phyloP scores from a whole-genome alignment of 1,140 invertebrate genomes.

The Hylyphantes graminicola region DNA sequence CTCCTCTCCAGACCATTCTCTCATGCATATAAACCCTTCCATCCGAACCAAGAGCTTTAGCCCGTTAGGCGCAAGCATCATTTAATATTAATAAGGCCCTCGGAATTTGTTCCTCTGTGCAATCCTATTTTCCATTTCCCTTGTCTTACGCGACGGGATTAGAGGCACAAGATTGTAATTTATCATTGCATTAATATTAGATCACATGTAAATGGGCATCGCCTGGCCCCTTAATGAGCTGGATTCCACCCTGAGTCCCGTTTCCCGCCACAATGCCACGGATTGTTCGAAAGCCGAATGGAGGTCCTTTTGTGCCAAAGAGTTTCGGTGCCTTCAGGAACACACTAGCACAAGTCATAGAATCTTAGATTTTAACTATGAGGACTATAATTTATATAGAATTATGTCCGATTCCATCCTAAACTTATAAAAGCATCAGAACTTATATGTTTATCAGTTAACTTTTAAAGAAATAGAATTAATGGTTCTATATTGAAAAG shows the following conservation, averaged over 20 bases:
- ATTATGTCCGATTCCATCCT: too few species aligned
- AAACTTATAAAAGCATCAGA: too few species aligned
- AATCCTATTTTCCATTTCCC: conserved; percentile 58
- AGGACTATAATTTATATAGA: too few species aligned
- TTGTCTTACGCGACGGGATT: conserved; percentile 50
- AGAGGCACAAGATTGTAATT: conserved; percentile 57
- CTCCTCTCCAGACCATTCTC: conserved; percentile 5
- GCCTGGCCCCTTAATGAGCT: conserved; percentile 42
- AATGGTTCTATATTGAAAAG: too few species aligned
- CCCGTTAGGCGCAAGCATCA: conserved; percentile 24
- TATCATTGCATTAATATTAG: conserved; percentile 61
- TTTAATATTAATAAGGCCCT: conserved; percentile 60
- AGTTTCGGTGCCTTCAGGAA: too few species aligned
- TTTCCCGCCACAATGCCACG: conserved; percentile 30
- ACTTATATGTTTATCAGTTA: too few species aligned
- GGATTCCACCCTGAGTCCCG: conserved; percentile 19
- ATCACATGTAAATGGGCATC: conserved; percentile 60
- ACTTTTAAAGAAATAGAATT: too few species aligned
- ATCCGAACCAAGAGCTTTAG: conserved; percentile 36
- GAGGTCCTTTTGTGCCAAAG: conserved; percentile 19
- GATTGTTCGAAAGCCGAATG: not conserved
- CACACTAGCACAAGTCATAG: too few species aligned
- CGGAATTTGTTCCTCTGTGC: conserved; percentile 37
- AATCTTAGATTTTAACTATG: too few species aligned
- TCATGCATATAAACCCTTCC: conserved; percentile 36